A percentile compares a stretch with the other conserved stretches of the same genome.
Evolutionary conservation across 1,140 invertebrate genomes (phyloP).

Genomic region (Polypedilum pembai): DNA sequence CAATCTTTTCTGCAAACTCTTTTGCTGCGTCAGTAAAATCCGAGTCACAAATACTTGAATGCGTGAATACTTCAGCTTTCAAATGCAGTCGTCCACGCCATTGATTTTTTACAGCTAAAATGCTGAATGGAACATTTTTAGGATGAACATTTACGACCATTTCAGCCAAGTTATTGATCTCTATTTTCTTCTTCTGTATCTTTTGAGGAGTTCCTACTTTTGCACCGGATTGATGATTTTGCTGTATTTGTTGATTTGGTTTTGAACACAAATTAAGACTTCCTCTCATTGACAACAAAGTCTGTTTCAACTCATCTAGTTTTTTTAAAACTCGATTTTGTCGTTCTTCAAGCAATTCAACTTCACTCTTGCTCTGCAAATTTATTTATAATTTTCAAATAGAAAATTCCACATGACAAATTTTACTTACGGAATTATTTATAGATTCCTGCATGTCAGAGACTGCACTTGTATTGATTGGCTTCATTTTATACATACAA

Average conservation of each 20-base stretch:
- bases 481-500: slow-evolving; percentile 41
- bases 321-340: slow-evolving; percentile 39
- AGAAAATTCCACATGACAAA: background rate
- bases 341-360: slow-evolving; percentile 30
- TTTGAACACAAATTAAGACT: slow-evolving; percentile 38
- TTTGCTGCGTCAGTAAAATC: slow-evolving; percentile 38
- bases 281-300: slow-evolving; percentile 36
- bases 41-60: slow-evolving; percentile 40
- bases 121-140: slow-evolving; percentile 42
- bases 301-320: slow-evolving; percentile 38
- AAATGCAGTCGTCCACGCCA: slow-evolving; percentile 39
- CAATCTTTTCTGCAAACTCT: slow-evolving; percentile 38
- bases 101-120: slow-evolving; percentile 41
- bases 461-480: background rate
- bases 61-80: slow-evolving; percentile 41
- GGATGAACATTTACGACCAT: slow-evolving; percentile 42
- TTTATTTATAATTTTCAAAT: background rate
- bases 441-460: background rate
- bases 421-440: background rate
- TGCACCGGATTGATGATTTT: slow-evolving; percentile 26
- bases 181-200: background rate
- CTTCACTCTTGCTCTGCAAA: background rate
- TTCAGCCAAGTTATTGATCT: slow-evolving; percentile 35
- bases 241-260: slow-evolving; percentile 31
- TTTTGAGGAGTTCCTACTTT: slow-evolving; percentile 27